phyloP scores from a whole-genome alignment of 2,888 invertebrate genomes.

The Ochropleura leucogaster region DNA sequence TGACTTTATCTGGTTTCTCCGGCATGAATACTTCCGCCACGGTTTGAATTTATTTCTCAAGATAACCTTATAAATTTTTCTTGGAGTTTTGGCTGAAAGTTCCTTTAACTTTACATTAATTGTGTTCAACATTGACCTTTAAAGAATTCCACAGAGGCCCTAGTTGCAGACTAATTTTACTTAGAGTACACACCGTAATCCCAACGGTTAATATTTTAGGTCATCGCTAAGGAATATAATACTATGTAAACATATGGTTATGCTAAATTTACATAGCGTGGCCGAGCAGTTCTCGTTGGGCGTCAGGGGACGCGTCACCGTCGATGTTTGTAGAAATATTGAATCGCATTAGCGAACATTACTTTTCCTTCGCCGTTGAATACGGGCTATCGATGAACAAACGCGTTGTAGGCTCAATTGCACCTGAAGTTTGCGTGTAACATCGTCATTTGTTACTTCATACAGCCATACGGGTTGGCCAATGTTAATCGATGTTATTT shows the following conservation, averaged over 20 bases:
- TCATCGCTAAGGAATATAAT: slow-evolving; percentile 49
- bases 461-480: neutral
- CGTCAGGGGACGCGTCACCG: slow-evolving; percentile 51
- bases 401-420: slow-evolving; percentile 16
- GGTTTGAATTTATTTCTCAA: slow-evolving; percentile 27
- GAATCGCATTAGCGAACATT: slow-evolving; percentile 49
- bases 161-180: slow-evolving; percentile 49
- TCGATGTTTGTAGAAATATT: slow-evolving; percentile 49
- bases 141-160: slow-evolving; percentile 32
- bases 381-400: slow-evolving; percentile 14
- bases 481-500: slow-evolving; percentile 18
- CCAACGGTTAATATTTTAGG: slow-evolving; percentile 42
- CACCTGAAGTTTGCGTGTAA: slow-evolving; percentile 19
- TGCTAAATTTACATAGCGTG: slow-evolving; percentile 51
- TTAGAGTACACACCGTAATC: slow-evolving; percentile 41
- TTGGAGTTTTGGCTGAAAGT: slow-evolving; percentile 6
- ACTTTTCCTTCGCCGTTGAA: slow-evolving; percentile 30
- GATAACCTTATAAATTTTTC: slow-evolving; percentile 14
- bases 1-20: slow-evolving; percentile 42
- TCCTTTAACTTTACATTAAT: slow-evolving; percentile 23
- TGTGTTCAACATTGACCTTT: slow-evolving; percentile 17
- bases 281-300: slow-evolving; percentile 33
- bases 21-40: slow-evolving; percentile 22
- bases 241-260: slow-evolving; percentile 49
- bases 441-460: slow-evolving; percentile 23